phyloP scores from a whole-genome alignment of 2,888 invertebrate genomes.

The Athalia circularis region DNA sequence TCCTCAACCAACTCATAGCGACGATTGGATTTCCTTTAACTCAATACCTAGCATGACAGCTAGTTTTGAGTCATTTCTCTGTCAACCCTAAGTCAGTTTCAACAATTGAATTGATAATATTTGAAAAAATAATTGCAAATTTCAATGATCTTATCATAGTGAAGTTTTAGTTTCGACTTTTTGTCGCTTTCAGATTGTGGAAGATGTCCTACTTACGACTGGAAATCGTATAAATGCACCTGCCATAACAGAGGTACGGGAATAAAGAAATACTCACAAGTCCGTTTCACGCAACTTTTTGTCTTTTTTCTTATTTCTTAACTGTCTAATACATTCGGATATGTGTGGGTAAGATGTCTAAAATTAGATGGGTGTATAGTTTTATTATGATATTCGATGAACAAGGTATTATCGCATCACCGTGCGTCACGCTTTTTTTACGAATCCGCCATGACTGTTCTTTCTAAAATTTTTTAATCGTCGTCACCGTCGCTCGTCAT shows the following conservation, averaged over 20 bases:
- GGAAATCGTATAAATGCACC: slow-evolving; percentile 17
- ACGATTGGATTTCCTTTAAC: slow-evolving; percentile 40
- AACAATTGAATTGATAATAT: background rate
- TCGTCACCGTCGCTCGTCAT: slow-evolving; percentile 1
- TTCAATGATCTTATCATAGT: too few species aligned
- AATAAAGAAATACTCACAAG: slow-evolving; percentile 28
- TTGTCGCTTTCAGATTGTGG: background rate
- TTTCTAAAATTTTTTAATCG: slow-evolving; percentile 30
- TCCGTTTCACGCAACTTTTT: background rate
- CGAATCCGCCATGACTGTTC: slow-evolving; percentile 43
- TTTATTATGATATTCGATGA: slow-evolving; percentile 8
- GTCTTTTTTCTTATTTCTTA: background rate
- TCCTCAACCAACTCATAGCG: slow-evolving; percentile 84
- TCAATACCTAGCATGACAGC: background rate
- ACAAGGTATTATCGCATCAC: slow-evolving; percentile 24
- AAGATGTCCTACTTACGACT: slow-evolving; percentile 33
- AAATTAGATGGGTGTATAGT: slow-evolving; percentile 34
- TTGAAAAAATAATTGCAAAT: background rate
- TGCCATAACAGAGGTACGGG: background rate
- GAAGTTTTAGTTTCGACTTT: background rate
- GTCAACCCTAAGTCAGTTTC: background rate
- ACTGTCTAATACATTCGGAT: background rate
- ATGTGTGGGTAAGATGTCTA: background rate
- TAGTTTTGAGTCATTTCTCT: slow-evolving; percentile 11
- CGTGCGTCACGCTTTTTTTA: slow-evolving; percentile 39